These are phyloP conservation scores for Sabatieria punctata DNA, from an alignment of 2,888 invertebrate species.

Conservation along the genomic window DNA sequence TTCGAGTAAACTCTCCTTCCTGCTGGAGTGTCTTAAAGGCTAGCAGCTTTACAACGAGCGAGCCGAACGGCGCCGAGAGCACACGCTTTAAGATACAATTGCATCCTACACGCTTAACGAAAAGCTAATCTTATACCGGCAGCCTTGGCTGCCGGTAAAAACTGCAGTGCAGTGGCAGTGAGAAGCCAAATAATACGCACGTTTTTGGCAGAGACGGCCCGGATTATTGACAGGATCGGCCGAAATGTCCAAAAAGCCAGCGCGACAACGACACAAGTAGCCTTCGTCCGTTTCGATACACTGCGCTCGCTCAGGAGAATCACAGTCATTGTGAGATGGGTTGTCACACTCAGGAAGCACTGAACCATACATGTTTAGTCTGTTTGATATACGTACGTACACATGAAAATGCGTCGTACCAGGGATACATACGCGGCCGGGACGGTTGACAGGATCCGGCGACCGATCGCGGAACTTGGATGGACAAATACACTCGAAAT, in stretches of 20 bases:
- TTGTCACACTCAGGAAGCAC: conserved; percentile 21
- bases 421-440: conserved; percentile 19
- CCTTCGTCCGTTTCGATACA: conserved; percentile 10
- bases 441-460: conserved; percentile 14
- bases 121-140: no score
- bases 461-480: conserved; percentile 20
- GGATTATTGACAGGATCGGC: conserved; percentile 21
- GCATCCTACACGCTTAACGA: no score
- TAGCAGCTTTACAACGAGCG: no score
- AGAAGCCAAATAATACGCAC: no score
- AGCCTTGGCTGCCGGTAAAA: no score
- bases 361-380: conserved; percentile 5
- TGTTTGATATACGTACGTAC: neutral
- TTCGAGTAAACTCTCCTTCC: no score
- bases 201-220: conserved; percentile 26
- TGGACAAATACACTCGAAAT: conserved; percentile 8
- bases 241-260: conserved; percentile 28
- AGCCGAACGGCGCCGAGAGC: no score
- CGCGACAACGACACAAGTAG: conserved; percentile 13
- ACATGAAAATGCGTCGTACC: conserved; percentile 6
- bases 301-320: conserved; percentile 14
- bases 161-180: no score
- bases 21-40: no score
- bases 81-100: no score
- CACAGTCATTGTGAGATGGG: conserved; percentile 20